These are phyloP conservation scores for Stegana nigrithorax DNA, from an alignment of 2,888 invertebrate species.

Conservation along the genomic window DNA sequence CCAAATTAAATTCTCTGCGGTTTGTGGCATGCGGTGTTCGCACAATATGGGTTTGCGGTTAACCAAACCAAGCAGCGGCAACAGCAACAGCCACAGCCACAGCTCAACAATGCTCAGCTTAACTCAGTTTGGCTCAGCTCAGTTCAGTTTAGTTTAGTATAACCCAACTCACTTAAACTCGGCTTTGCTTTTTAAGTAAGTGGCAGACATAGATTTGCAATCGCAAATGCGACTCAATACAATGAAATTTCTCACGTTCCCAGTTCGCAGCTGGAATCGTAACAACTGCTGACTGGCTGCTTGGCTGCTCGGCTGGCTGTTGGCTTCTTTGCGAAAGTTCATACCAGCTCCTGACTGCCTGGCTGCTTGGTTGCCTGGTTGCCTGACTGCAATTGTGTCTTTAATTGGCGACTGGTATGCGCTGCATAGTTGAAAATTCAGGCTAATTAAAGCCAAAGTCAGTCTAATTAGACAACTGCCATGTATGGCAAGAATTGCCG, in stretches of 20 bases:
- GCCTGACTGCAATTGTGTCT: conserved; percentile 31
- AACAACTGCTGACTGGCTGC: too few species aligned
- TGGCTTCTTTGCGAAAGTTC: too few species aligned
- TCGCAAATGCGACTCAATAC: not conserved
- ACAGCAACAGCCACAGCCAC: not conserved
- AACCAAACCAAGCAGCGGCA: too few species aligned
- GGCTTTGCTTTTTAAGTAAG: conserved; percentile 24
- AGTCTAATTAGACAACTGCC: conserved; percentile 57
- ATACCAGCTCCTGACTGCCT: too few species aligned
- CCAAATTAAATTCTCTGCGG: conserved; percentile 61
- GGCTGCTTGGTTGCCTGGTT: too few species aligned
- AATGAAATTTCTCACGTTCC: conserved; percentile 49
- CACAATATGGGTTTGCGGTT: conserved; percentile 40
- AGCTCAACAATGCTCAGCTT: too few species aligned
- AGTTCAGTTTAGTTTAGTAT: too few species aligned
- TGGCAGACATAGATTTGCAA: not conserved
- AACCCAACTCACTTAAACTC: not conserved
- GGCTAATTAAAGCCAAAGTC: conserved; percentile 48
- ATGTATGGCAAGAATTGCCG: conserved; percentile 39
- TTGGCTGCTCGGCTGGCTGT: not conserved
- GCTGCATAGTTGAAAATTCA: not conserved
- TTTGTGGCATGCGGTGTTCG: conserved; percentile 51
- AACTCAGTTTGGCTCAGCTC: conserved; percentile 30
- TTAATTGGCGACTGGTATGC: conserved; percentile 44
- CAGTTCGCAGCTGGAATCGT: not conserved